Base-by-base conservation (phyloP, 2,113 vertebrate species). In the Aphyosemion australe region DNA sequence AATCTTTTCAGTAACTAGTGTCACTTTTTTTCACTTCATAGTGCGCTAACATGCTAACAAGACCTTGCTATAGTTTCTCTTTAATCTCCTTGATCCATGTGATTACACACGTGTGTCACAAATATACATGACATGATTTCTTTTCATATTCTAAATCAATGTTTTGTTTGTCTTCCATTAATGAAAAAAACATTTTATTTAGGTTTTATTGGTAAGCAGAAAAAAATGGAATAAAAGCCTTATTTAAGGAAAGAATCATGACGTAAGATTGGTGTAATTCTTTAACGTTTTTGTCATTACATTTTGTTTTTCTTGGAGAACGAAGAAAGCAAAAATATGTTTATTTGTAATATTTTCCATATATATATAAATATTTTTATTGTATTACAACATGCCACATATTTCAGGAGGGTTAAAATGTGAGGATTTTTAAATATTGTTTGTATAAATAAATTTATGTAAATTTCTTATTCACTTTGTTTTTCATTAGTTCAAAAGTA, bases 131-230 rank as follows among this genome's bases (percentile, higher is more conserved):
- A 55, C 21, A 26, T 26, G 21, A 26, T 26, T 26, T 26, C 2
- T 26, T 26, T 26, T 26, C 21, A 26, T 2, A 26, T 26, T 26
- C 21, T 2, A 4, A 26, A 26, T 4, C 21, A 26, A 26, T 26
- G 21, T 2, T 26, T 26, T 26, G 21, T 80, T 64, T 79, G 89
- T 91, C 84, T 92, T 88, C 88, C 87, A 76, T 69, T 45, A 79
- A 70, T 60, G 60, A 56, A 69, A 69, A 58, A 67, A 58, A 50
- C 56, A 71, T 71, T 86, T 81, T 41, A 31, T 84, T 83, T 69
- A 83, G 82, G 79, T 78, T 88, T 84, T 73, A 79, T 84, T 76
- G 4, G 21, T 26, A 74, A 72, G 76, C 63, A 85, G 75, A 82
- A 82, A 78, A 46, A 45, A 73, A 26, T 26, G 21, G 65, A 26